Base-by-base conservation (phyloP, 37 sponge, comb jelly and placozoan species). In the Theonella swinhoei region DNA sequence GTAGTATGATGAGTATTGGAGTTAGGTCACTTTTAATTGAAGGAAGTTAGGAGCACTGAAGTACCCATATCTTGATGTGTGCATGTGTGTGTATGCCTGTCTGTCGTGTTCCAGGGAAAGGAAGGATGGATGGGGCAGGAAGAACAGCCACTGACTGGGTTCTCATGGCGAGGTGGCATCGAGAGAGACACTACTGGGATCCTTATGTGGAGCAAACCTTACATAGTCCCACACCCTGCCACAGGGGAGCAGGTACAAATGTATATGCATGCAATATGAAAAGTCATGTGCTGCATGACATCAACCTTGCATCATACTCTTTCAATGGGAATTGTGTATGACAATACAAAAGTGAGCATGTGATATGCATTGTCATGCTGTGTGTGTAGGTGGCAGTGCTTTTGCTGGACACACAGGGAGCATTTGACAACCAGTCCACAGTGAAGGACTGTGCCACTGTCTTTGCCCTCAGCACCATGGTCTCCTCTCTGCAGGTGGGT, bases 391-490 rank as follows among this genome's bases (percentile, higher is more conserved):
- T 98, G 1, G 96, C 89, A 31, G 76, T 99, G 0, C 80, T 99
- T 30, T 83, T 99, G 42, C 80, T 99, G 99, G 99, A 95, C 80
- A 99, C 99, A 31, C 99, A 99, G 77, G 99, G 99, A 39, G 98
- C 99, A 9, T 99, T 99, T 85, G 99, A 99, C 69, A 95, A 89
- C 63, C 88, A 86, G 73, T 93, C 97, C 2, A 99, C 94, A 31
- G 94, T 99, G 14, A 88, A 95, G 79, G 97, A 99, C 77, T 89
- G 93, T 88, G 99, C 97, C 77, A 97, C 96, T 38, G 85, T 99
- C 29, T 99, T 99, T 84, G 99, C 99, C 36, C 94, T 99, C 33
- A 94, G 95, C 76, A 99, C 99, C 78, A 99, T 98, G 94, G 70
- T 98, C 33, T 87, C 96, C 42, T 95, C 96, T 17, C 47, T 92